Percentiles rank a stretch among this genome's conserved stretches.
Evolutionary conservation across 2,888 invertebrate species (phyloP).

Genomic region (Noctua fimbriata): DNA sequence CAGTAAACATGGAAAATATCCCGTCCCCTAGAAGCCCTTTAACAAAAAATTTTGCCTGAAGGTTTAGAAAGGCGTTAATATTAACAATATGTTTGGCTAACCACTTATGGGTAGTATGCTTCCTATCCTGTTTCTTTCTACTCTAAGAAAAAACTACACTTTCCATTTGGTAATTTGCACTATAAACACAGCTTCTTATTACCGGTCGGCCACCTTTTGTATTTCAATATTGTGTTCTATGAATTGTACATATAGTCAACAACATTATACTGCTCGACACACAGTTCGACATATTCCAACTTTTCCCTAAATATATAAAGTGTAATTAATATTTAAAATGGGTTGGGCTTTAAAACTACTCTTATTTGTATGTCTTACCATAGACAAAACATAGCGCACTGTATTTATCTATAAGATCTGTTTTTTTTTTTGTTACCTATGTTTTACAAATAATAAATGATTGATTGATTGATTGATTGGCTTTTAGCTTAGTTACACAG

Average conservation of each 20-base stretch:
- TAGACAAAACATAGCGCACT: too few relatives aligned
- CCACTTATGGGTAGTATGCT: not conserved
- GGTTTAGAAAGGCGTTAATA: not conserved
- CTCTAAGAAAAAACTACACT: slow-evolving; percentile 20
- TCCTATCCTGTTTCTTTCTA: not conserved
- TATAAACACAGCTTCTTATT: slow-evolving; percentile 12
- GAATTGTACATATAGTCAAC: not conserved
- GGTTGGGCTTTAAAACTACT: too few relatives aligned
- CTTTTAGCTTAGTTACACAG: not conserved
- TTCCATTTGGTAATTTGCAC: slow-evolving; percentile 26
- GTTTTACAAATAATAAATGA: too few relatives aligned
- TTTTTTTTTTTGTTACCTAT: too few relatives aligned
- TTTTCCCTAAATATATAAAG: not conserved
- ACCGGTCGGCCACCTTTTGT: not conserved
- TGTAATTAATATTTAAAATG: not conserved
- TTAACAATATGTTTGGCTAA: not conserved
- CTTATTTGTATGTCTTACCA: too few relatives aligned
- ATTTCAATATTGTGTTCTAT: not conserved
- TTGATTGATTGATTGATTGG: too few relatives aligned
- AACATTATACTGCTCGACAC: not conserved
- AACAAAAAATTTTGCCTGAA: not conserved
- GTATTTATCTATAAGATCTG: too few relatives aligned
- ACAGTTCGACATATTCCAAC: not conserved
- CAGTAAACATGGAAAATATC: too few relatives aligned
- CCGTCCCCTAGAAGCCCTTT: not conserved